Base-by-base conservation (phyloP, 2,888 invertebrate genomes). In the Asteroscopus sphinx region DNA sequence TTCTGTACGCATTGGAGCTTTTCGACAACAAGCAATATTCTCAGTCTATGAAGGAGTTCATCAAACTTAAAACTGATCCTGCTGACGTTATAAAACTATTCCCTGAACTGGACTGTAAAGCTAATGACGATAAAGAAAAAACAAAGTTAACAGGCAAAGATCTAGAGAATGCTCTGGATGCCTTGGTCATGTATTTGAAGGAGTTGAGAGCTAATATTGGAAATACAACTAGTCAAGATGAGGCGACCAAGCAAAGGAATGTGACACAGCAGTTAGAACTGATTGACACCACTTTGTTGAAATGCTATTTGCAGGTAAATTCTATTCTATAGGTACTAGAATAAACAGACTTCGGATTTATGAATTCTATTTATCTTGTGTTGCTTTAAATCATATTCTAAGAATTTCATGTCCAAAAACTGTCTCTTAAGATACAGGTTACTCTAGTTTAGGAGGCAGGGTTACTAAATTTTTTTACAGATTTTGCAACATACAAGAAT, bases 211-310 rank as follows among this genome's bases (percentile, higher is more conserved):
- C 87, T 51, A 95, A 95, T 66, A 87, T 96, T 21, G 95, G 95
- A 7, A 89, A 47, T 1, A 68, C 76, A 17, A 59, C 72, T 0
- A 80, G 79, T 58, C 85, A 77, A 3, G 77, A 80, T 0, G 81
- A 77, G 21, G 65, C 61, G 0, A 73, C 73, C 2, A 79, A 79
- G 40, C 89, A 87, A 57, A 86, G 90, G 53, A 92, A 88, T 54
- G 80, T 89, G 0, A 74, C 85, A 13, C 91, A 93, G 58, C 91
- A 91, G 60, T 56, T 99, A 58, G 98, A 99, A 88, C 97, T 99
- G 52, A 99, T 99, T 59, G 99, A 99, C 86, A 99, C 99, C 0
- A 99, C 99, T 0, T 93, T 99, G 46, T 94, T 99, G 8, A 99
- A 99, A 89, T 99, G 99, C 85, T 99, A 99, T 91, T 95, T 99